A percentile compares a stretch with the other conserved stretches of the same genome.
These are phyloP conservation scores for Enteromius thamalakanensis DNA, from an alignment of 2,797 vertebrate species.

Conservation along the genomic window DNA sequence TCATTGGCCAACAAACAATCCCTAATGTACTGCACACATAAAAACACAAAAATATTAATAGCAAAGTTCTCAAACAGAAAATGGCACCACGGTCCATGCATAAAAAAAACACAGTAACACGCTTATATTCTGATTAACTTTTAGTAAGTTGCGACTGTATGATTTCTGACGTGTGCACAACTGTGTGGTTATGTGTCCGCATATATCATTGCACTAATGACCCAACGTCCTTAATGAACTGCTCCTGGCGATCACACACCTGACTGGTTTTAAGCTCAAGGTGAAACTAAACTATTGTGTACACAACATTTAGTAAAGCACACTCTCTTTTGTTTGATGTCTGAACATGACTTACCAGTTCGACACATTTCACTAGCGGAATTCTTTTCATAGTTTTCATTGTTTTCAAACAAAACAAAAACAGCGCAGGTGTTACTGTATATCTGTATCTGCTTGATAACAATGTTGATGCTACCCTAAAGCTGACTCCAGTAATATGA, in stretches of 20 bases:
- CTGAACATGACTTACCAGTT: slow-evolving; percentile 13
- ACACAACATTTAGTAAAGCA: neutral
- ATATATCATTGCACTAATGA: neutral
- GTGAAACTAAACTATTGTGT: neutral
- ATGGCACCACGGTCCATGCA: neutral
- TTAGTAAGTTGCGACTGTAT: neutral
- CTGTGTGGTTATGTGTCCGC: neutral
- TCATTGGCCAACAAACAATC: slow-evolving; percentile 87
- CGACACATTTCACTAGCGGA: neutral
- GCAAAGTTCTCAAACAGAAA: neutral
- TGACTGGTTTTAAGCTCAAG: slow-evolving; percentile 14
- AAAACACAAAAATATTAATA: slow-evolving; percentile 20
- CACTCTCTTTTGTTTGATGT: slow-evolving; percentile 1
- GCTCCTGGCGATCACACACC: neutral
- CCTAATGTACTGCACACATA: slow-evolving; percentile 84
- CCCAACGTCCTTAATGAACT: neutral
- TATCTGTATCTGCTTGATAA: neutral
- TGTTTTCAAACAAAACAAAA: neutral
- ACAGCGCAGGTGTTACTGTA: neutral
- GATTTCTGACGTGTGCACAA: neutral
- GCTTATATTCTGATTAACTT: neutral
- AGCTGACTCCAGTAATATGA: neutral
- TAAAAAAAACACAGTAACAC: neutral
- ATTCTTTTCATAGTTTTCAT: neutral
- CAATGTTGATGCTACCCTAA: neutral